Evolutionary conservation across 1,140 invertebrate genomes (phyloP).

Genomic region (Bombus difficillimus): DNA sequence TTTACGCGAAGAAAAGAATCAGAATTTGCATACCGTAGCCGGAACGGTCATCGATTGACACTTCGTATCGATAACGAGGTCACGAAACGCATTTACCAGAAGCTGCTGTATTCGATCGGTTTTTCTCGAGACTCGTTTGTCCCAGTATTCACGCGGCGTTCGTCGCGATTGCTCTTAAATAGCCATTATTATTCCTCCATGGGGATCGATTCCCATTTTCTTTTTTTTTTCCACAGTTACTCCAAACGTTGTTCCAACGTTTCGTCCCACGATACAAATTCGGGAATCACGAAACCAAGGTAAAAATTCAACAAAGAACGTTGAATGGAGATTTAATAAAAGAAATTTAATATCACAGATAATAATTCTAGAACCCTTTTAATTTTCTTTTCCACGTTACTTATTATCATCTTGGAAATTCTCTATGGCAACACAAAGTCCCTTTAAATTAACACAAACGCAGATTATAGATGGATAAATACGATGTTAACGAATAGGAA

Average conservation of each 20-base stretch:
- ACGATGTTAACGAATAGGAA: not conserved
- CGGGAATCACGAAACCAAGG: not conserved
- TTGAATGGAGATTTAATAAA: not conserved
- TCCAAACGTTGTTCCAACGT: not conserved
- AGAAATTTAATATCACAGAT: not conserved
- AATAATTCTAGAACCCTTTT: not conserved
- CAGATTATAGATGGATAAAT: not conserved
- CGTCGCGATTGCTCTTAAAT: constrained; percentile 21
- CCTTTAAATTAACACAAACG: not conserved
- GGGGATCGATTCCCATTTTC: not conserved
- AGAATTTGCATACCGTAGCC: not conserved
- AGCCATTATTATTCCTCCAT: constrained; percentile 22
- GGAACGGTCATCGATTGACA: constrained; percentile 41
- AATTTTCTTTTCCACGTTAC: not conserved
- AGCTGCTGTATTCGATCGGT: constrained; percentile 21
- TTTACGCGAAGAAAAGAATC: constrained; percentile 18
- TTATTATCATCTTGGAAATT: not conserved
- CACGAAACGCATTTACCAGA: constrained; percentile 30
- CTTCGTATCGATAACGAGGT: constrained; percentile 44
- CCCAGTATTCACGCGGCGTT: constrained; percentile 18
- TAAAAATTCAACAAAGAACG: not conserved
- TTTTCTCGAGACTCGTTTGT: constrained; percentile 9
- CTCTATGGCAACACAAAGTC: not conserved
- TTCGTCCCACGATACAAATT: not conserved
- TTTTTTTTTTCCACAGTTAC: no score